These are phyloP conservation scores for Luidia sarsii DNA, from an alignment of 53 echinoderm and acorn worm species.

Conservation along the genomic window DNA sequence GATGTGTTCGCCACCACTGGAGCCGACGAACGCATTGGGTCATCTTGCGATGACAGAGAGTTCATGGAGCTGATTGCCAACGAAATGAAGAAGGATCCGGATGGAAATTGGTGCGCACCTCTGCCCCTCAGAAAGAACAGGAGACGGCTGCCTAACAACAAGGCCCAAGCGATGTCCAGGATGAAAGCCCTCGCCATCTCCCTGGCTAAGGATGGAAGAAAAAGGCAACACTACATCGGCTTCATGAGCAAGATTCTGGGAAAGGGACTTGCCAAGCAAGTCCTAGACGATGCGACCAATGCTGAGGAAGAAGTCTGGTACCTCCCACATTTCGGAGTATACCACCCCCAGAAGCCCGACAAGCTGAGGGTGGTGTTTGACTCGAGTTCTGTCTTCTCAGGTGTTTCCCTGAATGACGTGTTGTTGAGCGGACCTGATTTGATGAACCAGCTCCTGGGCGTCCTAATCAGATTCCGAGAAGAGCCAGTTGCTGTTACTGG, in stretches of 20 bases:
- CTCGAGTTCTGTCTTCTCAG: constrained; percentile 22
- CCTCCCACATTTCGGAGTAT: constrained; percentile 34
- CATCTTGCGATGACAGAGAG: constrained; percentile 55
- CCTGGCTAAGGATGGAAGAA: constrained; percentile 4
- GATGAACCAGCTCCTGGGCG: constrained; percentile 44
- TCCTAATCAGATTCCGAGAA: constrained; percentile 34
- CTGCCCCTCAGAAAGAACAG: constrained; percentile 50
- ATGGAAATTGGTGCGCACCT: constrained; percentile 62
- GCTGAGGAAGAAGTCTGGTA: constrained; percentile 10
- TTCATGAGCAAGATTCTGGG: constrained; percentile 26
- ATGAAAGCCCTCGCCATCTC: constrained; percentile 7
- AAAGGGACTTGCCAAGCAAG: constrained; percentile 3
- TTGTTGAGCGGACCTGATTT: constrained; percentile 39
- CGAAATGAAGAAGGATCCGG: constrained; percentile 50
- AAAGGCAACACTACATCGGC: constrained; percentile 25
- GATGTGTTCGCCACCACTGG: constrained; percentile 35
- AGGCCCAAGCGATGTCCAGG: constrained; percentile 31
- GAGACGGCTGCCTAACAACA: constrained; percentile 54
- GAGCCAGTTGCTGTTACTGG: constrained; percentile 1
- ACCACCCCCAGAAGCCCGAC: constrained; percentile 37
- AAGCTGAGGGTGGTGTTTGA: too few species aligned
- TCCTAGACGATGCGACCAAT: neutral
- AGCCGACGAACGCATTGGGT: constrained; percentile 34
- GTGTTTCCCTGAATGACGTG: constrained; percentile 35
- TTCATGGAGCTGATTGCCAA: constrained; percentile 49